Evolutionary conservation across 1,140 invertebrate species (phyloP), one percentile per base, ranked within the genome.

Genomic region (Thaumetopoea pityocampa): DNA sequence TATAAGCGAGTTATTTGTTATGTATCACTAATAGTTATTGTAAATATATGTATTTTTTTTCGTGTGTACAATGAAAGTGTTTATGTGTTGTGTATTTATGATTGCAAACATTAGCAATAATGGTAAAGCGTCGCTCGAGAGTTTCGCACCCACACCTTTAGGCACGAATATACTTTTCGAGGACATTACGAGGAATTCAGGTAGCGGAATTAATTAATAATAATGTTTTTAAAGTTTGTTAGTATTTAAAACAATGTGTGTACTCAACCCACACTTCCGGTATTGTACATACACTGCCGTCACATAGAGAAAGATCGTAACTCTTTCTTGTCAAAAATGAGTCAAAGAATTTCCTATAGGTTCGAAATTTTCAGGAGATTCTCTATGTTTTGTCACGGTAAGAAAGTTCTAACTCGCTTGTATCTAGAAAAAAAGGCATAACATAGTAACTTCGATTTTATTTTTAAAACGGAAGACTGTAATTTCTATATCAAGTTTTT

Each of bases 121-220:
- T 56, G 58, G 76, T 3, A 79, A 73, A 53, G 79, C 76, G 1
- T 80, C 79, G 2, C 22, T 83, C 34, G 74, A 80, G 27, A 77
- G 66, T 52, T 65, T 74, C 23, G 30, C 56, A 17, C 67, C 73
- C 1, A 35, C 45, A n/a, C n/a, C n/a, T n/a, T n/a, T n/a, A 9
- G 71, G 53, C 11, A 35, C 56, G 16, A 67, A 64, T 45, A 45
- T 67, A 17, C 48, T 79, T 5, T 47, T 78, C 12, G 59, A 66
- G 24, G 74, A 77, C 45, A 74, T 58, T 10, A 74, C 69, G 0
- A 72, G 65, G 59, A 70, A 51, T 55, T 62, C 65, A 47, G 69
- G 80, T 81, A 51, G 58, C 33, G 5, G 10, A 9, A 14, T 34
- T 27, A 17, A 20, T 11, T 34, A 27, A 1, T 27, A n/a, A 2